Evolutionary conservation across 2,888 invertebrate genomes (phyloP).

Genomic region (Coleophora flavipennella): DNA sequence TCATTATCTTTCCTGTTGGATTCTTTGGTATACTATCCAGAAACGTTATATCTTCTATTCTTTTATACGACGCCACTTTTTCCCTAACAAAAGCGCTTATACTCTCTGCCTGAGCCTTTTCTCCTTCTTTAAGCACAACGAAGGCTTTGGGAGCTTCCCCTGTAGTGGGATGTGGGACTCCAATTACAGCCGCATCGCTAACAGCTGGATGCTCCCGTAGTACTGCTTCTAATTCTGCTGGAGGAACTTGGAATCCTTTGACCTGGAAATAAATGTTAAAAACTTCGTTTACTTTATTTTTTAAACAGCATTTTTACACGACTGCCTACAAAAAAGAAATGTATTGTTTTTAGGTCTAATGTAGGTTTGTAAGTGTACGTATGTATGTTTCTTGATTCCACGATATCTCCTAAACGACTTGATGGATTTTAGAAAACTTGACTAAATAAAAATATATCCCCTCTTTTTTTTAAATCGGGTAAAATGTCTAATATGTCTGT

Average conservation of each 20-base stretch:
- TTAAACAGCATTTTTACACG: too few species aligned
- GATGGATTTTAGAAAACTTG: too few species aligned
- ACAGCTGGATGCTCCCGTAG: conserved; percentile 82
- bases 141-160: conserved; percentile 88
- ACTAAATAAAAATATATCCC: too few species aligned
- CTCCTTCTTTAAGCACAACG: conserved; percentile 64
- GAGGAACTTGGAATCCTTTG: conserved; percentile 85
- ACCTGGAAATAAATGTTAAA: too few species aligned
- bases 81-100: conserved; percentile 76
- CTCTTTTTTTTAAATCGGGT: too few species aligned
- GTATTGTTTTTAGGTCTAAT: too few species aligned
- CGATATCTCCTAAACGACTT: too few species aligned
- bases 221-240: conserved; percentile 88
- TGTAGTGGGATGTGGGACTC: conserved; percentile 76
- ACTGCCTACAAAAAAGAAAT: too few species aligned
- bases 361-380: too few species aligned
- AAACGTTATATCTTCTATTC: conserved; percentile 78
- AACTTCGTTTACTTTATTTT: too few species aligned
- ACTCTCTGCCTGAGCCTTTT: conserved; percentile 54
- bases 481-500: too few species aligned
- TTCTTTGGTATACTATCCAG: conserved; percentile 81
- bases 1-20: conserved; percentile 83
- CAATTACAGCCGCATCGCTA: conserved; percentile 87
- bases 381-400: too few species aligned
- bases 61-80: conserved; percentile 84